These are phyloP conservation scores for Bucco capensis DNA, from an alignment of 2,113 vertebrate species.

Conservation along the genomic window DNA sequence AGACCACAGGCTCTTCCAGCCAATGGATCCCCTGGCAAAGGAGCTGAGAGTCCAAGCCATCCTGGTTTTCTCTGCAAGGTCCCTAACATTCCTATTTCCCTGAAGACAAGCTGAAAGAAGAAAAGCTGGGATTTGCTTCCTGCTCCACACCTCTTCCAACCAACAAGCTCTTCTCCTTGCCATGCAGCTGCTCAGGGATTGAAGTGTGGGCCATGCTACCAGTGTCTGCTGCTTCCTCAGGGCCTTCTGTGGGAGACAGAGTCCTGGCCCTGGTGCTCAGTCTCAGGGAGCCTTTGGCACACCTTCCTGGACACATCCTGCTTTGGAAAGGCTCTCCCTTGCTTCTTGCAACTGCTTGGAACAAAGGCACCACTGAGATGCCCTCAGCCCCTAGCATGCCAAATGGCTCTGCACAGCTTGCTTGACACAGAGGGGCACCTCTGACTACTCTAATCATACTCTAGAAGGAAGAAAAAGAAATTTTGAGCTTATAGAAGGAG, in stretches of 20 bases:
- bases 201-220: background rate
- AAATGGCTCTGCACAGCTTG: background rate
- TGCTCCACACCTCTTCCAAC: background rate
- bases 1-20: background rate
- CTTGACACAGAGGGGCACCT: background rate
- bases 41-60: background rate
- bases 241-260: background rate
- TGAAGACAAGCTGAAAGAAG: background rate
- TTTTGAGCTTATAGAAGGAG: background rate
- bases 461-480: background rate
- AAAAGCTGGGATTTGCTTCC: background rate
- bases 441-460: background rate
- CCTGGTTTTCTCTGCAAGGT: background rate
- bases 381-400: background rate
- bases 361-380: background rate
- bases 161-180: background rate
- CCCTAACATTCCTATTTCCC: background rate
- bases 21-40: background rate
- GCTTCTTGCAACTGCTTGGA: background rate
- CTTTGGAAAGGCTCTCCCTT: background rate
- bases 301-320: background rate
- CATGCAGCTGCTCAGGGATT: background rate
- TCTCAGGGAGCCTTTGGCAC: background rate
- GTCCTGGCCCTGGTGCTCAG: background rate
- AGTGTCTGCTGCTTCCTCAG: background rate